These are phyloP conservation scores for Odontamblyopus lacepedii DNA, from an alignment of 2,797 vertebrate genomes.

Conservation along the genomic window DNA sequence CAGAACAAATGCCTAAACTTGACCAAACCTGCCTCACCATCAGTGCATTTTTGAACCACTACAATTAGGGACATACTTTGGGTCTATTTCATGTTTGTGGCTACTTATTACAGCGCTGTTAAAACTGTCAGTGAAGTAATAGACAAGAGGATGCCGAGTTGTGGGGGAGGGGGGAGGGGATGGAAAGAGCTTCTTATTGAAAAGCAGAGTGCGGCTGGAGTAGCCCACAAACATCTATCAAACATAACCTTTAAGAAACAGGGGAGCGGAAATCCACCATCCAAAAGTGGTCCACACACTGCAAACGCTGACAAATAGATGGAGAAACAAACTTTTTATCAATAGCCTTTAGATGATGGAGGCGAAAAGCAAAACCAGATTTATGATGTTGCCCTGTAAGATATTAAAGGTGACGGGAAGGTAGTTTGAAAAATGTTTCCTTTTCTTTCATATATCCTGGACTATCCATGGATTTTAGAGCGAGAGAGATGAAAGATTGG, in stretches of 20 bases:
- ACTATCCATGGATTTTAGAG: background rate
- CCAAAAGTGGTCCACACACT: background rate
- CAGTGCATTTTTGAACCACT: slow-evolving; percentile 45
- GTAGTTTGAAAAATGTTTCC: background rate
- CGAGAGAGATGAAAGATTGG: background rate
- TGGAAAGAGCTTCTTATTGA: slow-evolving; percentile 15
- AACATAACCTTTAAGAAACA: slow-evolving; percentile 18
- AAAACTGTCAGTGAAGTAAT: slow-evolving; percentile 53
- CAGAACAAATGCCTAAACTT: background rate
- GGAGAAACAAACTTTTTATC: slow-evolving; percentile 7
- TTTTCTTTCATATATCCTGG: background rate
- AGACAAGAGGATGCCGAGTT: slow-evolving; percentile 21
- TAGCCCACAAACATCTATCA: slow-evolving; percentile 17
- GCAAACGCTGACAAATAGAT: slow-evolving; percentile 10
- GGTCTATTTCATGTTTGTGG: slow-evolving; percentile 31
- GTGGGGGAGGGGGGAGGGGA: background rate
- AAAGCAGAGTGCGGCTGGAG: slow-evolving; percentile 24
- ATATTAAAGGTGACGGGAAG: background rate
- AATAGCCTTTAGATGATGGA: background rate
- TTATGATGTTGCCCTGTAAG: background rate
- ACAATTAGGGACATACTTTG: slow-evolving; percentile 57
- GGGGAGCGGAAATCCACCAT: slow-evolving; percentile 8
- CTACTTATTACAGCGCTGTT: slow-evolving; percentile 58
- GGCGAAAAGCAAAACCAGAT: background rate
- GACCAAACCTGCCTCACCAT: slow-evolving; percentile 17